These are phyloP conservation scores for Geophilus truncorum DNA, from an alignment of 2,888 invertebrate species.

Conservation along the genomic window DNA sequence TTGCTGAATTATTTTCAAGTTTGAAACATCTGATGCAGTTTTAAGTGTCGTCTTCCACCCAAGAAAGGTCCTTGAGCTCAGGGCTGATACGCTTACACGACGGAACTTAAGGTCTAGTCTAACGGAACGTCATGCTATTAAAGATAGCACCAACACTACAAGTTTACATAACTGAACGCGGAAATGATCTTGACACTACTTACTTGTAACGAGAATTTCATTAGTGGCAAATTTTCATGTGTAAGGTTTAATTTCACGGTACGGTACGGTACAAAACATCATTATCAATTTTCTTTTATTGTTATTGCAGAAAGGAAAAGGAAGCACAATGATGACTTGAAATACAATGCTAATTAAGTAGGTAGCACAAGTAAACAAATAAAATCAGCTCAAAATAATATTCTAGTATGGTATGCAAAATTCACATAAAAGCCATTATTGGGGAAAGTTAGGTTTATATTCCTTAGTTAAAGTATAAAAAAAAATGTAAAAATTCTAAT, in stretches of 20 bases:
- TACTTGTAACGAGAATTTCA: not conserved
- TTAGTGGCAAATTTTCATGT: not conserved
- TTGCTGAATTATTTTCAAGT: not conserved
- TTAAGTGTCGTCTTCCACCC: not conserved
- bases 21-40: not conserved
- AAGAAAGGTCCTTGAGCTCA: not conserved
- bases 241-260: not conserved
- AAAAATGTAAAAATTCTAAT: no score
- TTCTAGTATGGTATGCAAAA: no score
- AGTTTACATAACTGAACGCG: not conserved
- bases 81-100: not conserved
- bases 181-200: slow-evolving; percentile 8
- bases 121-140: not conserved
- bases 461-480: no score
- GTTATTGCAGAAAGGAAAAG: not conserved
- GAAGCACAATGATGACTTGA: not conserved
- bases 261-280: no score
- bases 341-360: not conserved
- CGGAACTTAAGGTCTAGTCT: slow-evolving; percentile 16
- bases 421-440: no score
- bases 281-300: not conserved
- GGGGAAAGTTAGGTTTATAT: no score
- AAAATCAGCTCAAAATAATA: no score
- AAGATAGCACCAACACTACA: not conserved
- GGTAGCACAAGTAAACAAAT: no score